These are phyloP conservation scores for Papio anubis DNA, from an alignment of 2,113 vertebrate genomes.

Conservation along the genomic window DNA sequence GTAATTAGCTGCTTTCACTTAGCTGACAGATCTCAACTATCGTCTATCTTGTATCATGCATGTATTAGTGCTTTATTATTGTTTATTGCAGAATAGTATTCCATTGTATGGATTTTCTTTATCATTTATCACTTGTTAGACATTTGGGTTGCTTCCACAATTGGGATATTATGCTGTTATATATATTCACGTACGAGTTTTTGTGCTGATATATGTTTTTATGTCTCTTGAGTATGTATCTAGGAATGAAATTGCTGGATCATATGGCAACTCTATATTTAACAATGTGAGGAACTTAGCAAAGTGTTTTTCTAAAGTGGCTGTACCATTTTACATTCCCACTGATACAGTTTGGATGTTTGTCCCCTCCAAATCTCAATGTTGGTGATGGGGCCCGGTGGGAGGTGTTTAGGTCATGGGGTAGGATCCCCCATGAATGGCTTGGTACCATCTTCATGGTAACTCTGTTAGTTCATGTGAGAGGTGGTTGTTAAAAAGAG, in stretches of 20 bases:
- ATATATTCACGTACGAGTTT: background rate
- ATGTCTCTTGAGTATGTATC: background rate
- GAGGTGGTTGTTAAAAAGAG: no score
- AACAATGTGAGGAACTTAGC: background rate
- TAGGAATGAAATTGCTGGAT: background rate
- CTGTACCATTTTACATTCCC: background rate
- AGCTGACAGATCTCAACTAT: background rate
- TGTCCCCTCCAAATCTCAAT: no score
- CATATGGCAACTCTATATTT: background rate
- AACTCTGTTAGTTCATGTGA: no score
- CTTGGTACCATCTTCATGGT: no score
- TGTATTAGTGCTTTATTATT: background rate
- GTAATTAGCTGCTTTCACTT: background rate
- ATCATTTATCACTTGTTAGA: background rate
- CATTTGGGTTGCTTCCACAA: background rate
- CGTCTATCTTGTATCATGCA: background rate
- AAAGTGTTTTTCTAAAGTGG: background rate
- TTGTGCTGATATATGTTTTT: background rate
- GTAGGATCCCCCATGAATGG: no score
- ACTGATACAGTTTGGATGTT: no score
- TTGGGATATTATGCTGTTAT: background rate
- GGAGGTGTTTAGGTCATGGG: no score
- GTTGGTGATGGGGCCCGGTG: no score
- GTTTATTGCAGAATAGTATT: background rate
- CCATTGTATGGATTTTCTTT: background rate